These are phyloP conservation scores for Drosophila pseudoobscura DNA, from an alignment of 1,140 invertebrate species.

Conservation along the genomic window DNA sequence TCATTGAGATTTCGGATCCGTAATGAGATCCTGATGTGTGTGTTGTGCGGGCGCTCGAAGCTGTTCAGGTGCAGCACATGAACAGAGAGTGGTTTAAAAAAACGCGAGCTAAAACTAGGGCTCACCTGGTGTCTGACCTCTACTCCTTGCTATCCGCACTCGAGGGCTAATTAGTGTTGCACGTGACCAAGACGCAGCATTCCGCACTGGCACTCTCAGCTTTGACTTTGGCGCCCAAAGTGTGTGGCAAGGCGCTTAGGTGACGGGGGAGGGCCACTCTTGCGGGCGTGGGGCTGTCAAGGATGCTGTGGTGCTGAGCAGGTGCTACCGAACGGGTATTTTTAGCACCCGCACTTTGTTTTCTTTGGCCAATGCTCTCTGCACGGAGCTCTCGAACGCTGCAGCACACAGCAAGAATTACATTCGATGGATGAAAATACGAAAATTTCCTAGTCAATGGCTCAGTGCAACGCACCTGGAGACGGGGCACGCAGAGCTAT, in stretches of 20 bases:
- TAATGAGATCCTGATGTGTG: slow-evolving; percentile 23
- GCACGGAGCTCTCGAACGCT: neutral
- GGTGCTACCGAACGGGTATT: slow-evolving; percentile 15
- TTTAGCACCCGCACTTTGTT: slow-evolving; percentile 9
- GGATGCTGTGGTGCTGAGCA: slow-evolving; percentile 15
- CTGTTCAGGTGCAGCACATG: neutral
- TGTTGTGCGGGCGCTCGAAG: neutral
- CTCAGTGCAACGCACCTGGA: neutral
- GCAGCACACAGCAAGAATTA: slow-evolving; percentile 9
- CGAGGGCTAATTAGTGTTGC: slow-evolving; percentile 20
- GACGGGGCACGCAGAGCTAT: neutral
- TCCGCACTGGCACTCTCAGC: slow-evolving; percentile 14
- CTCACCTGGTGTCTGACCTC: neutral
- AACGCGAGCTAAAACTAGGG: slow-evolving; percentile 10
- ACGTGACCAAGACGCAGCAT: slow-evolving; percentile 4
- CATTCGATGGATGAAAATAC: slow-evolving; percentile 5
- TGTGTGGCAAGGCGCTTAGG: no score
- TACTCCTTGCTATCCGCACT: slow-evolving; percentile 8
- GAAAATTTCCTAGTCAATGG: slow-evolving; percentile 1
- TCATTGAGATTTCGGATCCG: slow-evolving; percentile 20
- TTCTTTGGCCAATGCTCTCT: neutral
- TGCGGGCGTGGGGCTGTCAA: slow-evolving; percentile 8
- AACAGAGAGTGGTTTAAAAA: slow-evolving; percentile 15
- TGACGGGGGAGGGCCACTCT: neutral
- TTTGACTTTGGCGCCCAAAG: slow-evolving; percentile 39